Evolutionary conservation across 2,113 vertebrate genomes (phyloP), one percentile per base, ranked within the genome.

Genomic region (Chinchilla lanigera): DNA sequence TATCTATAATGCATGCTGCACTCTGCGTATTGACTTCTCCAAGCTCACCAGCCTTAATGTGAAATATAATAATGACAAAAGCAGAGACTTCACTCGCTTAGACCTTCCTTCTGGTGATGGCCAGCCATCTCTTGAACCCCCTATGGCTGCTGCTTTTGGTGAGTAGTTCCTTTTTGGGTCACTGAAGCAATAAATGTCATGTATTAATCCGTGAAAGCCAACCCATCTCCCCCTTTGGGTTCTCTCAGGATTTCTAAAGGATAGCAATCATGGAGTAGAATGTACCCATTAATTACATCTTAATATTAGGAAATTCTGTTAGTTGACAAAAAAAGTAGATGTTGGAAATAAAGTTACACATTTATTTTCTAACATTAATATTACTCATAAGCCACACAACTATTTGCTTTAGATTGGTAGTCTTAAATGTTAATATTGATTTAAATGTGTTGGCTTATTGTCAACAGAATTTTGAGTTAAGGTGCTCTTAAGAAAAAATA

Each of bases 51-150:
- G 95, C 96, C 99, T 99, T 97, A 99, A 98, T 13, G 98, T 99
- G 95, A 99, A 99, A 95, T 99, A 99, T 93, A 99, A 99, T 98
- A 99, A 99, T 92, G 98, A 99, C 71, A 99, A 99, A 98, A 99
- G 99, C 35, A 98, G 99, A 98, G 99, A 99, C 95, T 99, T 99
- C 97, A 99, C 99, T 95, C 98, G 99, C 30, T 24, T 97, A 97
- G 99, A 99, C 97, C 98, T 99, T 97, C 99, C 99, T 88, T 98
- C 97, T 98, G 99, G 98, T 89, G 98, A 99, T 93, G 97, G 98
- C 69, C 99, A 98, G 4, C 98, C 97, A 73, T 63, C 97, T 1
- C 12, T 98, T 90, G 99, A 99, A 52, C 92, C 98, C 65, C 61
- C 97, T 7, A 87, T 98, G 98, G 77, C 98, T 95, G 26, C 98